Conservation (phyloP, 2,888 invertebrate species). For the Oscheius sp. region DNA sequence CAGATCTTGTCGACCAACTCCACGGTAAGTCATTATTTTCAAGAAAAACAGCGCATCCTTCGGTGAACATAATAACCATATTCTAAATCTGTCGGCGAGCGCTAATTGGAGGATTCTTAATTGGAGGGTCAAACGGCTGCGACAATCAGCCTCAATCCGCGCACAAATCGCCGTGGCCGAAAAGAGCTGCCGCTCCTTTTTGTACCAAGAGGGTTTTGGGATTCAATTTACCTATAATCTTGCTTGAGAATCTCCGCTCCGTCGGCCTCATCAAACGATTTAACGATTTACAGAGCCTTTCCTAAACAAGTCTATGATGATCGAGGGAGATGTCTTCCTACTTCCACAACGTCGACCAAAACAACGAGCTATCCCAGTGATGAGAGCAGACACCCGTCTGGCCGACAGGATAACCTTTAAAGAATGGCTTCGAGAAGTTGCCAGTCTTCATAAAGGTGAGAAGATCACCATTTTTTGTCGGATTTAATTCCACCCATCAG, state of each 20-base stretch:
- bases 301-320: constrained; percentile 61
- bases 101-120: constrained; percentile 27
- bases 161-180: constrained; percentile 19
- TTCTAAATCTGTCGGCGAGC: constrained; percentile 28
- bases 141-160: constrained; percentile 29
- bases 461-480: background rate
- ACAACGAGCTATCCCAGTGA: constrained; percentile 58
- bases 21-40: constrained; percentile 41
- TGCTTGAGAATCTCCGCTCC: background rate
- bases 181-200: constrained; percentile 23
- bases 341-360: constrained; percentile 53
- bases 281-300: constrained; percentile 50
- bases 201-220: background rate
- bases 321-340: constrained; percentile 60
- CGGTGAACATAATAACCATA: constrained; percentile 3
- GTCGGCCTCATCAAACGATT: background rate
- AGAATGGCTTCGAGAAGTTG: constrained; percentile 67
- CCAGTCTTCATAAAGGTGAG: constrained; percentile 64
- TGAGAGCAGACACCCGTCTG: constrained; percentile 50
- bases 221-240: background rate
- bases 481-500: background rate
- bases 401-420: constrained; percentile 68
- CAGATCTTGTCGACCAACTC: constrained; percentile 57
- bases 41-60: constrained; percentile 1
- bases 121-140: constrained; percentile 29